Conservation (phyloP, 37 sponge, comb jelly and placozoan genomes). For the Trichoplax adhaerens region DNA sequence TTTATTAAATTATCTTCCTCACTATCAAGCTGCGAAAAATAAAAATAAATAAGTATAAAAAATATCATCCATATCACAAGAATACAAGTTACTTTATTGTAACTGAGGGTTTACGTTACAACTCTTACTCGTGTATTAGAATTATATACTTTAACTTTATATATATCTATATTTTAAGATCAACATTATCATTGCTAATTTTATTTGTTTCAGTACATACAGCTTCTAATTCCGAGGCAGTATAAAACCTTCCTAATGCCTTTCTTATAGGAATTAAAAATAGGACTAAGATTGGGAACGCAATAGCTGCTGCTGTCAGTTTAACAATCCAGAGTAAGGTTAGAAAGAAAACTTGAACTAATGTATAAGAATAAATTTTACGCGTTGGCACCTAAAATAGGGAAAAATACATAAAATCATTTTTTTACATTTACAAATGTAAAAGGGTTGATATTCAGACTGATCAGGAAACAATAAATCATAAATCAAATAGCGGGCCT, state of each 20-base stretch:
- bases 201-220: constrained; percentile 20
- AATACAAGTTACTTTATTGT: too few relatives aligned
- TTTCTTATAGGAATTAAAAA: neutral
- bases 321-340: constrained; percentile 17
- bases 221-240: constrained; percentile 25
- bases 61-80: too few relatives aligned
- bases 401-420: neutral
- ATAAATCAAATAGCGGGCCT: neutral
- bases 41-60: too few relatives aligned
- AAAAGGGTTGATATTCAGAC: neutral
- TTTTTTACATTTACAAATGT: neutral
- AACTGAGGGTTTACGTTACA: too few relatives aligned
- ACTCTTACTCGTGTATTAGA: too few relatives aligned
- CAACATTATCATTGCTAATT: too few relatives aligned
- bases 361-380: constrained; percentile 38
- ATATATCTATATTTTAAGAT: too few relatives aligned
- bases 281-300: constrained; percentile 49
- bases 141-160: too few relatives aligned
- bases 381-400: constrained; percentile 36
- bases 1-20: too few relatives aligned
- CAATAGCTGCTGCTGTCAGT: constrained; percentile 21
- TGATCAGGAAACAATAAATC: too few relatives aligned
- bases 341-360: constrained; percentile 37
- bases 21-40: too few relatives aligned
- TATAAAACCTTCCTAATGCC: constrained; percentile 20